Evolutionary conservation across 2,113 vertebrate genomes (phyloP), one percentile per base, ranked within the genome.

Genomic region (Carettochelys insculpta): DNA sequence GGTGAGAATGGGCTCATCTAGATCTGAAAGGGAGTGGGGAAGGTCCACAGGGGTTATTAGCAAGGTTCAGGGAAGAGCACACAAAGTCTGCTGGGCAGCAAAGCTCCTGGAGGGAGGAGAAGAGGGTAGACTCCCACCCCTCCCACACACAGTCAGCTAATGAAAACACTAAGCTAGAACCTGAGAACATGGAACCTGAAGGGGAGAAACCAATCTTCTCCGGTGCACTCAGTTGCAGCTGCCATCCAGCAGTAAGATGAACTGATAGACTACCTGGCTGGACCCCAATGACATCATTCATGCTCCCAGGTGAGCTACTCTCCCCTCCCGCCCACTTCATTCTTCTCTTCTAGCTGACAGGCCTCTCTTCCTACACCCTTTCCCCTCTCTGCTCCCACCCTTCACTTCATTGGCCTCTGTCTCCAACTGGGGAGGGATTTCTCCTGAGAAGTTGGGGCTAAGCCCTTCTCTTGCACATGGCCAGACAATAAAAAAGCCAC

Each of bases 1-100:
- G 1, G 99, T 99, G 95, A 99, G 98, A 93, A 99, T 94, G 0
- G 99, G 99, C 50, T 98, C 98, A 41, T 99, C 99, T 94, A 99
- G 97, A 96, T 99, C 99, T 99, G 98, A 68, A 97, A 95, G 76
- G 85, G 86, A 97, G 92, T 3, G 94, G 71, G 93, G 89, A 58
- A 94, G 61, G 79, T 90, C 77, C 86, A 31, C 83, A 90, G 91
- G 50, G 61, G 0, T 7, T 52, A 90, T 97, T 96, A 97, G 87
- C 81, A 82, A 94, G 68, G 58, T 29, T 41, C 20, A 47, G 47
- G 78, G n/a, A 71, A 58, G 82, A 52, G 51, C 11, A 14, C 0
- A 0, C 25, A 22, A n/a, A 90, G 43, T 76, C 89, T 89, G 87
- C 34, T 87, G 90, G 93, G 82, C 86, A 96, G 68, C 10, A 81